Conservation (phyloP, 1,140 invertebrate genomes). For the Aphelenchoides fujianensis region DNA sequence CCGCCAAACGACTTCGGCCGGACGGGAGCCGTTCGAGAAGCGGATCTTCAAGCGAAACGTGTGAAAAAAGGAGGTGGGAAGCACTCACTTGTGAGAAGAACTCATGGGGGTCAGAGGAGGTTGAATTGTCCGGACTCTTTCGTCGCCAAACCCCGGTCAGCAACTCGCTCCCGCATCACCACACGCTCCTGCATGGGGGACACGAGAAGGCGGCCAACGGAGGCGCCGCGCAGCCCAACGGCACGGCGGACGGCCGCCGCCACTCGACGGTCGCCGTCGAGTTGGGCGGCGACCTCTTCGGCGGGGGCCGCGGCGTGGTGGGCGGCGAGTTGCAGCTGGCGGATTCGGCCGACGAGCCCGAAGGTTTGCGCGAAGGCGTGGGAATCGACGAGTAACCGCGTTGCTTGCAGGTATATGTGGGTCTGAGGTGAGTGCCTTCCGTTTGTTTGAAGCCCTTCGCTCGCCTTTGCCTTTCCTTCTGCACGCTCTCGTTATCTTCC, state of each 20-base stretch:
- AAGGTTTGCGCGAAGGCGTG: too few relatives aligned
- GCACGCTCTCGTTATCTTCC: neutral
- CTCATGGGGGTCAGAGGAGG: too few relatives aligned
- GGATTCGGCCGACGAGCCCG: slow-evolving; percentile 2
- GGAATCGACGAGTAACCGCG: too few relatives aligned
- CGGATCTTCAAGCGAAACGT: too few relatives aligned
- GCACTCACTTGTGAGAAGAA: too few relatives aligned
- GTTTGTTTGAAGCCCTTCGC: neutral
- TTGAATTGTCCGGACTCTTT: neutral
- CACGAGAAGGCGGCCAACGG: too few relatives aligned
- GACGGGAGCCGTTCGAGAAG: too few relatives aligned
- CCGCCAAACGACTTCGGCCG: too few relatives aligned
- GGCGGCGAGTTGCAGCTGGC: neutral
- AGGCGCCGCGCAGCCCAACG: neutral
- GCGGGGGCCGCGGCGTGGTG: neutral
- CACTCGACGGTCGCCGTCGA: neutral
- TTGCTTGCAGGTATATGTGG: slow-evolving; percentile 24
- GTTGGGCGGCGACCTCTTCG: neutral
- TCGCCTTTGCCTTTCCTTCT: neutral
- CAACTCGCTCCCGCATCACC: neutral
- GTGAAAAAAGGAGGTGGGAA: too few relatives aligned
- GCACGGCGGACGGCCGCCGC: neutral
- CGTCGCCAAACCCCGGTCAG: neutral
- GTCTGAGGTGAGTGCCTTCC: slow-evolving; percentile 6
- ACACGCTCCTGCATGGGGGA: too few relatives aligned